Evolutionary conservation across 2,888 invertebrate genomes (phyloP), one percentile per base, ranked within the genome.

Genomic region (Oeneis ivallda): DNA sequence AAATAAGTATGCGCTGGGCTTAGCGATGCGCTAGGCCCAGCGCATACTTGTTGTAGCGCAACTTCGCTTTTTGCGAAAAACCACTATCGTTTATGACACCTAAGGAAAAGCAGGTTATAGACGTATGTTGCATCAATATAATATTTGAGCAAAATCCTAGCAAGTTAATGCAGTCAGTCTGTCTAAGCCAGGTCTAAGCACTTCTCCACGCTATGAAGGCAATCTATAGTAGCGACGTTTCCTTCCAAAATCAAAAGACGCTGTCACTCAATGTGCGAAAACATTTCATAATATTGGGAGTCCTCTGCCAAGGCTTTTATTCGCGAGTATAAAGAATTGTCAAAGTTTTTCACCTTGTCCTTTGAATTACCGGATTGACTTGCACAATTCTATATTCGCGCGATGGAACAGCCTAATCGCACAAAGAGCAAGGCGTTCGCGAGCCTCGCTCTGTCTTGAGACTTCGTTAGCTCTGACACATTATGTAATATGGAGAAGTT

Each of bases 201-300:
- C 15, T 50, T n/a, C 13, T 50, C 50, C 50, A 50, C 26, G 26
- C 45, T 26, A 32, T 26, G 11, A 26, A 26, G 13, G 7, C 15
- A 37, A 34, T 34, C 15, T 15, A 26, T 11, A 17, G 37, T 10
- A 19, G 41, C 58, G 58, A 45, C 60, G 47, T 39, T 19, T 17
- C 45, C 37, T 60, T 47, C 60, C 60, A 60, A 34, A 60, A 37
- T 10, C 17, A 43, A 49, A 58, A 50, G 9, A 45, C 67, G 64
- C 67, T 15, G 64, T 67, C 67, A 52, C 67, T 67, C 67, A 67
- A 45, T 57, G 67, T 61, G 67, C 67, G 43, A 37, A 53, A 41
- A 34, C 8, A 57, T 19, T 43, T n/a, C 8, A 34, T 32, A 19
- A 8, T 50, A 47, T 47, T 15, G 43, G n/a, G 19, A 17, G 49